These are phyloP conservation scores for Montipora sp. DNA, from an alignment of 64 coral and sea anemone genomes.

Conservation along the genomic window DNA sequence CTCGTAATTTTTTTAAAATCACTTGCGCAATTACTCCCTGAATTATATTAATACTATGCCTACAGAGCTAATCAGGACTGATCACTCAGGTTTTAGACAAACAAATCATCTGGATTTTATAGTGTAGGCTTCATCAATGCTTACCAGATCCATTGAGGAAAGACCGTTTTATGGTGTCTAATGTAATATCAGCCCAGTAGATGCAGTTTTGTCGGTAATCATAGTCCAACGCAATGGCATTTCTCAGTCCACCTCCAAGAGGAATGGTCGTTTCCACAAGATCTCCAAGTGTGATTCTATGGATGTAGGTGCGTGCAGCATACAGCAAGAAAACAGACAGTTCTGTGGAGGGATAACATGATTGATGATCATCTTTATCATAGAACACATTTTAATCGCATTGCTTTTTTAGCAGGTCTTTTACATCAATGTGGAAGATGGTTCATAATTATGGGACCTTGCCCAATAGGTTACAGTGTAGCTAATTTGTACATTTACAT, in stretches of 20 bases:
- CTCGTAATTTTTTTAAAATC: no score
- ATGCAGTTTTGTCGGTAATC: constrained; percentile 91
- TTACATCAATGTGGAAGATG: no score
- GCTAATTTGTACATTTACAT: no score
- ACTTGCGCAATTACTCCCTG: no score
- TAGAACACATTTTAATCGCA: no score
- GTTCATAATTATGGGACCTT: no score
- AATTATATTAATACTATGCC: no score
- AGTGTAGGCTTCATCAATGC: neutral
- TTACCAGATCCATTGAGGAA: constrained; percentile 88
- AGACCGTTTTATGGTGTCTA: constrained; percentile 82
- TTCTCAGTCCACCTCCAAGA: constrained; percentile 69
- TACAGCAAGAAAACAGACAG: constrained; percentile 89
- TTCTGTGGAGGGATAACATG: constrained; percentile 50
- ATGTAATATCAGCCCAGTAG: constrained; percentile 94
- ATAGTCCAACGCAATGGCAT: constrained; percentile 91
- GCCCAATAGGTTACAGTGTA: no score
- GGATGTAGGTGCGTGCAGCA: constrained; percentile 78
- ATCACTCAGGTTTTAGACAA: no score
- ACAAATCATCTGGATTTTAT: neutral
- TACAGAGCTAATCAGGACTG: no score
- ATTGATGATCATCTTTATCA: neutral
- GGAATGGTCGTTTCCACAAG: constrained; percentile 59
- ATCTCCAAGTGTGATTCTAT: constrained; percentile 68
- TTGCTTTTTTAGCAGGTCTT: no score